Base-by-base conservation (phyloP, 2,797 vertebrate species). In the Sphenodon punctatus region DNA sequence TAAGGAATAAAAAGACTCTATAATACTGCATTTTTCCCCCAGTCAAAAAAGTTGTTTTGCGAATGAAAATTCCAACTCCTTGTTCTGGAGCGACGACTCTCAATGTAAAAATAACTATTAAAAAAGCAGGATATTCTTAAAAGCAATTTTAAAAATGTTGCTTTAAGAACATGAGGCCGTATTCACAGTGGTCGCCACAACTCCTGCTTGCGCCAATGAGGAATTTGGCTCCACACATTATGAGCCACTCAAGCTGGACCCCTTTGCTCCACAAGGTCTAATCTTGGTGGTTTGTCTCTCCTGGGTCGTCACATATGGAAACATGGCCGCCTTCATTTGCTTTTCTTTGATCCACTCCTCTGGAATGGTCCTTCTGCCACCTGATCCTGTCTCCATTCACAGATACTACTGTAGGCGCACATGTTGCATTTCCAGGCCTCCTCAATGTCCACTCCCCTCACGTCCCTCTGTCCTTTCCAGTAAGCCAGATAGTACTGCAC, bases 371-470 rank as follows among this genome's bases (percentile, higher is more conserved):
- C 58, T 36, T 73, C 63, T 14, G n/a, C 41, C 34, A 19, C 75
- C 51, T 27, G n/a, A n/a, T n/a, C 75, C 38, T 63, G 87, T 67
- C 82, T 90, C 96, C 96, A 96, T 7, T 94, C 90, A 80, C 96
- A 97, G 58, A 91, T 88, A 49, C 93, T 88, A 49, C 83, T 70
- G 74, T 93, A 96, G n/a, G 15, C 64, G 30, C 96, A 97, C 7
- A 67, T 89, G 48, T 30, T 85, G 75, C 96, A 97, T 76, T 96
- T 96, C 96, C 96, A 96, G 2, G 90, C 93, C 27, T 97, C 96
- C 77, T 97, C 96, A 23, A 96, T 92, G 32, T 96, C 96, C 63
- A 97, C 95, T 3, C 96, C 96, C 56, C 77, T 92, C 30, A 94
- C 88, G n/a, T 95, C 95, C 72, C 95, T 93, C 69, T 88, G 91